Conservation (phyloP, 1,140 invertebrate genomes). For the Hyphantria cunea region DNA sequence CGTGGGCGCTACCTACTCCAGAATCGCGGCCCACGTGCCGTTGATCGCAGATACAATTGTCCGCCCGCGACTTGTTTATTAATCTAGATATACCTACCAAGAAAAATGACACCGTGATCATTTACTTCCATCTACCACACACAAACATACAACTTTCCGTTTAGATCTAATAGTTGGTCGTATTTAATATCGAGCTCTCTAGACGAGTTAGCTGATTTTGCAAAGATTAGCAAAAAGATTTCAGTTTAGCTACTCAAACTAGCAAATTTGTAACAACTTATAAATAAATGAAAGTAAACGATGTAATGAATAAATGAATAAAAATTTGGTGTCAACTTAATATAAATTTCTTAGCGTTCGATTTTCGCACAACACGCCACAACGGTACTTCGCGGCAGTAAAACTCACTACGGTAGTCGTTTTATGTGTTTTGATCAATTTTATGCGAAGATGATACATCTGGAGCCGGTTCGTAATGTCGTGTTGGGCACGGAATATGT, state of each 20-base stretch:
- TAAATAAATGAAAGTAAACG: not conserved
- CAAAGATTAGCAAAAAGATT: no score
- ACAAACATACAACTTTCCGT: slow-evolving; percentile 41
- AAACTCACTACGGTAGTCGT: slow-evolving; percentile 41
- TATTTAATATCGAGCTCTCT: slow-evolving; percentile 10
- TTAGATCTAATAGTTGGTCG: slow-evolving; percentile 42
- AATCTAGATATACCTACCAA: slow-evolving; percentile 55
- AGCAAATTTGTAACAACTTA: not conserved
- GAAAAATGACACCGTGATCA: slow-evolving; percentile 62
- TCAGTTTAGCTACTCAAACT: not conserved
- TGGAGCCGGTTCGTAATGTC: slow-evolving; percentile 31
- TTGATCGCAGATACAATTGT: slow-evolving; percentile 69
- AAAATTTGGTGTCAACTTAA: slow-evolving; percentile 1
- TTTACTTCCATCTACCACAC: slow-evolving; percentile 51
- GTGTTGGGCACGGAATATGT: slow-evolving; percentile 43
- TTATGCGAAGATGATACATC: slow-evolving; percentile 43
- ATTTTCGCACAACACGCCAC: slow-evolving; percentile 12
- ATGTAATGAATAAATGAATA: not conserved
- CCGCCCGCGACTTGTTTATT: slow-evolving; percentile 63
- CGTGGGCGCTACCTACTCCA: slow-evolving; percentile 76
- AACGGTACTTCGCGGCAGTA: slow-evolving; percentile 4
- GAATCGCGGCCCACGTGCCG: slow-evolving; percentile 68
- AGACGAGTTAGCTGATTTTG: slow-evolving; percentile 1
- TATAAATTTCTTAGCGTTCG: slow-evolving; percentile 6
- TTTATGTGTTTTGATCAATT: slow-evolving; percentile 44